Conservation (phyloP, 2,113 vertebrate species). For the Ictalurus punctatus region DNA sequence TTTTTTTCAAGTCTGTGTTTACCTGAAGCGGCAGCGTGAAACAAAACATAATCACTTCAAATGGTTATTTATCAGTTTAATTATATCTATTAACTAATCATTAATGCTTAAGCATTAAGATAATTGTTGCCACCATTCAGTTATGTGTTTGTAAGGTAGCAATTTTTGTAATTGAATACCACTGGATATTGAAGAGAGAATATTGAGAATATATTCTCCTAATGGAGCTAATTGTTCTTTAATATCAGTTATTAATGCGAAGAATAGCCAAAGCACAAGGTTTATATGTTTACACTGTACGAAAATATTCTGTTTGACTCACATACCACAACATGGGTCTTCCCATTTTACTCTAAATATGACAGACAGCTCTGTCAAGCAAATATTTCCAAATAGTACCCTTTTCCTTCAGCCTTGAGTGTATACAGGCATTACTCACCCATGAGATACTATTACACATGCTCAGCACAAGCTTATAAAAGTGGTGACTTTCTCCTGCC, state of each 20-base stretch:
- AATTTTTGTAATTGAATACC: not conserved
- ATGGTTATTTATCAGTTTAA: not conserved
- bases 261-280: not conserved
- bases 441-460: not conserved
- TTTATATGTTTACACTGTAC: not conserved
- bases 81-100: not conserved
- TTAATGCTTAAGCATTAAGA: not conserved
- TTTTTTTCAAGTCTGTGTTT: not conserved
- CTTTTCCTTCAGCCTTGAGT: not conserved
- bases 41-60: not conserved
- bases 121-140: not conserved
- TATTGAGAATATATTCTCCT: not conserved
- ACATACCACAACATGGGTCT: not conserved
- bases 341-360: not conserved
- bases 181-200: not conserved
- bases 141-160: not conserved
- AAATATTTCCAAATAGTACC: not conserved
- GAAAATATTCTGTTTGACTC: not conserved
- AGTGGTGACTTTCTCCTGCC: not conserved
- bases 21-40: not conserved
- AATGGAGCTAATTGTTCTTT: not conserved
- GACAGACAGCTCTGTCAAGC: not conserved
- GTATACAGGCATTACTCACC: not conserved
- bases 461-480: not conserved
- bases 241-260: not conserved